Evolutionary conservation across 2,888 invertebrate species (phyloP).

Genomic region (Bedellia somnulentella): DNA sequence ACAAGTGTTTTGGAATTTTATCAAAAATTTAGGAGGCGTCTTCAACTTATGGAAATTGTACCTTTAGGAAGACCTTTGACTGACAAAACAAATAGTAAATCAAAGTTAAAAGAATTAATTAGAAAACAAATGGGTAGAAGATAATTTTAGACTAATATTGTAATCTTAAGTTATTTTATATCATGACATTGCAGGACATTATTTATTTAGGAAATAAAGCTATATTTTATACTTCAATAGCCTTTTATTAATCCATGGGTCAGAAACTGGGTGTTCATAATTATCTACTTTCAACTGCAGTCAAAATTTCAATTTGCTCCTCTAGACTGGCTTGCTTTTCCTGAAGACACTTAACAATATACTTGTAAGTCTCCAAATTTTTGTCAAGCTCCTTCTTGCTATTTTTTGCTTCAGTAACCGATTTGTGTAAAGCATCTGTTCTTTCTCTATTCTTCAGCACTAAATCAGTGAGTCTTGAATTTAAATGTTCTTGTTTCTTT

Average conservation of each 20-base stretch:
- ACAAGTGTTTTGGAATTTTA: slow-evolving; percentile 83
- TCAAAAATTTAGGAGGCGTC: slow-evolving; percentile 64
- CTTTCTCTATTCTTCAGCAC: slow-evolving; percentile 32
- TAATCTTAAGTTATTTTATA: background rate
- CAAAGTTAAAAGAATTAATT: slow-evolving; percentile 37
- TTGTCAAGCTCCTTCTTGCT: slow-evolving; percentile 29
- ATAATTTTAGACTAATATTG: background rate
- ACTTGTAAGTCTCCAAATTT: slow-evolving; percentile 33
- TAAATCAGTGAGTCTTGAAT: slow-evolving; percentile 27
- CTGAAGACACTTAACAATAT: slow-evolving; percentile 42
- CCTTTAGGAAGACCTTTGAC: slow-evolving; percentile 58
- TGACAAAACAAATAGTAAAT: slow-evolving; percentile 43
- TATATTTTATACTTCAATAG: too few species aligned
- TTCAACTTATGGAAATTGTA: slow-evolving; percentile 67
- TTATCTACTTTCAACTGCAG: slow-evolving; percentile 43
- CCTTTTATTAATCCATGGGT: too few species aligned
- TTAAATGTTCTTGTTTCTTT: slow-evolving; percentile 42
- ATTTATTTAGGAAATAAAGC: too few species aligned
- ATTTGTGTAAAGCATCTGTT: slow-evolving; percentile 29
- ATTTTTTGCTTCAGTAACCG: slow-evolving; percentile 21
- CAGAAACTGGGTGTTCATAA: too few species aligned
- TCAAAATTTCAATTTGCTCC: slow-evolving; percentile 47
- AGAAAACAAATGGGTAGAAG: slow-evolving; percentile 29
- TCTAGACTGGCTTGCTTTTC: slow-evolving; percentile 47
- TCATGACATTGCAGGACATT: too few species aligned